These are phyloP conservation scores for Caenorhabditis sp. DNA, from an alignment of 2,888 invertebrate species.

Conservation along the genomic window DNA sequence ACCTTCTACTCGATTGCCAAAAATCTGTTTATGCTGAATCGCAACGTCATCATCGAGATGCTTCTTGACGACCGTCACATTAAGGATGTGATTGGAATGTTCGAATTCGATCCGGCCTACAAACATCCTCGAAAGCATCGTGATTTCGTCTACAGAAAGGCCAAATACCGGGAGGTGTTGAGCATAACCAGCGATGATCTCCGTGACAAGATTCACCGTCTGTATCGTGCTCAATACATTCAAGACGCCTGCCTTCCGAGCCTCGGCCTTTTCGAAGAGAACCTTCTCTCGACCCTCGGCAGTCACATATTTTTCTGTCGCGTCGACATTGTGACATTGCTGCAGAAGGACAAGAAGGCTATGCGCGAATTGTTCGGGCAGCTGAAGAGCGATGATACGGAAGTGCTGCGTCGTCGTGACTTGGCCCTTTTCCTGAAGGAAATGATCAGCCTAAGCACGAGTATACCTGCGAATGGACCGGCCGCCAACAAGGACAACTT, in stretches of 20 bases:
- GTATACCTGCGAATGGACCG: conserved; percentile 91
- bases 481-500: conserved; percentile 97
- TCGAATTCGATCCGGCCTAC: conserved; percentile 89
- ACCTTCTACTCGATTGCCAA: conserved; percentile 90
- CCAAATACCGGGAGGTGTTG: conserved; percentile 85
- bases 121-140: conserved; percentile 85
- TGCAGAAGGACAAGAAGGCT: conserved; percentile 96
- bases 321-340: conserved; percentile 97
- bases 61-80: conserved; percentile 59
- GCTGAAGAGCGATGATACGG: conserved; percentile 90
- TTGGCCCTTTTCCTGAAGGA: conserved; percentile 97
- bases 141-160: conserved; percentile 93
- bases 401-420: conserved; percentile 90
- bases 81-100: conserved; percentile 93
- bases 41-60: conserved; percentile 95
- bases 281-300: conserved; percentile 95
- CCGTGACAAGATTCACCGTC: conserved; percentile 96
- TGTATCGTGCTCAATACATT: conserved; percentile 99
- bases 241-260: conserved; percentile 96
- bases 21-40: conserved; percentile 97
- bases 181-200: conserved; percentile 95
- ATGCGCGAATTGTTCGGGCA: conserved; percentile 93
- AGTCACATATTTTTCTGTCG: conserved; percentile 99
- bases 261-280: conserved; percentile 99
- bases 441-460: conserved; percentile 98